Conservation (phyloP, 2,888 invertebrate genomes). For the Lycophotia porphyrea region DNA sequence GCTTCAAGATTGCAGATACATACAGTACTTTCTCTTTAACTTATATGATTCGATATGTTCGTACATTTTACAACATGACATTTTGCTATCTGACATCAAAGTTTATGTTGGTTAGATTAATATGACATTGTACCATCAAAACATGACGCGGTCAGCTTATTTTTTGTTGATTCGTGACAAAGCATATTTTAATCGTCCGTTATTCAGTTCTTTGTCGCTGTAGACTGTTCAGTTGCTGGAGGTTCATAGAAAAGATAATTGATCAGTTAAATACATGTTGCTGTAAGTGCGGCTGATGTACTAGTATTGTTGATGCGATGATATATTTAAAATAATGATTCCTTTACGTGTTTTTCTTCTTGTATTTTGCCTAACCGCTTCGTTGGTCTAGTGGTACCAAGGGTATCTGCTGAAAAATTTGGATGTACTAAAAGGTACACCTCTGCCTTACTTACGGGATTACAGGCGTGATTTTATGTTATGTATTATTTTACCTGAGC, state of each 20-base stretch:
- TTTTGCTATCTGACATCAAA: slow-evolving; percentile 21
- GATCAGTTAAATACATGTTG: background rate
- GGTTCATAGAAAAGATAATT: background rate
- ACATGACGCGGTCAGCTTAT: background rate
- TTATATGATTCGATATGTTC: slow-evolving; percentile 27
- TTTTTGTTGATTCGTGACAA: slow-evolving; percentile 16
- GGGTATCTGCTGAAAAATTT: too few relatives aligned
- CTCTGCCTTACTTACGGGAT: too few relatives aligned
- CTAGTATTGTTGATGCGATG: background rate
- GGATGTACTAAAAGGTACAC: too few relatives aligned
- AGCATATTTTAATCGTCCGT: background rate
- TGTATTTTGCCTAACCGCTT: background rate
- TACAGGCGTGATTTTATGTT: too few relatives aligned
- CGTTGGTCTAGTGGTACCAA: too few relatives aligned
- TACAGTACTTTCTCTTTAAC: slow-evolving; percentile 35
- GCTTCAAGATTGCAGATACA: slow-evolving; percentile 33
- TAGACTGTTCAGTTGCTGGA: background rate
- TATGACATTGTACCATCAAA: slow-evolving; percentile 19
- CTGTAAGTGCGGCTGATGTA: background rate
- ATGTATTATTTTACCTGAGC: background rate
- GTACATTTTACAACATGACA: slow-evolving; percentile 43
- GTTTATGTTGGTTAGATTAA: slow-evolving; percentile 19
- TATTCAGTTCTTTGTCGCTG: background rate
- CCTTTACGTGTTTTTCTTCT: background rate
- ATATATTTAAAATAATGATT: background rate